Base-by-base conservation (phyloP, 2,888 invertebrate genomes). In the Glyphotaelius pellucidus region DNA sequence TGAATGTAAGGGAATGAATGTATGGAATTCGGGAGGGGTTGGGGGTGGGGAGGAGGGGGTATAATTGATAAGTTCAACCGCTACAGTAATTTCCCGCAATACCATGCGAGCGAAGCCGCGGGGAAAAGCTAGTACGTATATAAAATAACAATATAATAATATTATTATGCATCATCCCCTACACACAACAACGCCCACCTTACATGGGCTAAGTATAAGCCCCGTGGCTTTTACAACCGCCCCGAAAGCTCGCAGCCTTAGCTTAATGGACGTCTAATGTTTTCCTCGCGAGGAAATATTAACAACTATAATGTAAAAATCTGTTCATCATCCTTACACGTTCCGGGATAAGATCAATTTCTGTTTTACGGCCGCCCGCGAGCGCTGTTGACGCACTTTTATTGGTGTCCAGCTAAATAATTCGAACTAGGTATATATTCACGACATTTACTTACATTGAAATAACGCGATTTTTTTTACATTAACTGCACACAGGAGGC, bases 221-320 rank as follows among this genome's bases (percentile, higher is more conserved):
- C 88, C 79, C 67, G 88, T 32, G 25, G 79, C 88, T 88, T 88
- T 88, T 88, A 88, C 88, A 88, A 38, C 88, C 88, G 30, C 35
- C 31, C 88, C 79, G 79, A 79, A 79, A 88, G 88, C 88, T 79
- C 25, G 35, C 88, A 88, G 88, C 88, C 32, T 67, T 31, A 88
- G 79, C 88, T 88, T 88, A 88, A 88, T 88, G 88, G 88, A 79
- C 79, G 35, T 35, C 67, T 88, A 88, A 88, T 88, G 88, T 88
- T 88, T 88, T 35, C 42, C 79, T 67, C 32, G 31, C 88, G 32
- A 79, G 79, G 52, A 88, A 79, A 79, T 88, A 88, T 88, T 88
- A 79, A 88, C 88, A 88, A 79, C 88, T 88, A 79, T 88, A 79
- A 88, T 67, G 67, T 88, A 88, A 88, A 88, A 88, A 67, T 67